Percentiles rank a stretch among this genome's conserved stretches.
Conservation (phyloP, 2,113 vertebrate genomes). For the Thermophis baileyi region DNA sequence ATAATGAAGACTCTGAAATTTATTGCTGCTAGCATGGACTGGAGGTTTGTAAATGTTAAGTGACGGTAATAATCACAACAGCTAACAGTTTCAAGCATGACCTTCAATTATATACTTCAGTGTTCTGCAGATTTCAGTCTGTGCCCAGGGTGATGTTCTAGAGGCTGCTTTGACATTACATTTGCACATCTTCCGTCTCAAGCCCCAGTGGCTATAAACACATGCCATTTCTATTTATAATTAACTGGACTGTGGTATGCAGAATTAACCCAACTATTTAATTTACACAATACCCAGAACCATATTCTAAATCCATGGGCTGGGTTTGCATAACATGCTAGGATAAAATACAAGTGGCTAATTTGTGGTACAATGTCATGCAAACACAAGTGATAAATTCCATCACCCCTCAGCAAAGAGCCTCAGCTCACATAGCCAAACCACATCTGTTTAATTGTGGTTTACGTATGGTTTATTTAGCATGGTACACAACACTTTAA, state of each 20-base stretch:
- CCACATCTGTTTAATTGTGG: not conserved
- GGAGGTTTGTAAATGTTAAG: constrained; percentile 1
- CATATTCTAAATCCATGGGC: not conserved
- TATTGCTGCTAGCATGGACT: not conserved
- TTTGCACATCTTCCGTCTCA: not conserved
- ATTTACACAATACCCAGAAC: not conserved
- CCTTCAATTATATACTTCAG: not conserved
- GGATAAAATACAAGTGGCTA: not conserved
- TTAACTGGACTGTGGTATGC: not conserved
- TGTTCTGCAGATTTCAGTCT: not conserved
- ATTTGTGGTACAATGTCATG: not conserved
- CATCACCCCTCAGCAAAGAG: not conserved
- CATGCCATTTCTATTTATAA: not conserved
- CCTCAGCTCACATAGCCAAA: not conserved
- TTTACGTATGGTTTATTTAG: not conserved
- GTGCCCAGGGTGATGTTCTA: not conserved
- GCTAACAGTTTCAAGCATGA: not conserved
- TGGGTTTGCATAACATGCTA: not conserved
- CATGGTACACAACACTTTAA: not conserved
- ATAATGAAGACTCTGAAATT: not conserved
- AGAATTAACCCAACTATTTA: not conserved
- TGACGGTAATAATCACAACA: not conserved
- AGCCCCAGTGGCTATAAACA: not conserved
- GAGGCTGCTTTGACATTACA: not conserved
- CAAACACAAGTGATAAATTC: not conserved